Conservation (phyloP, 1,140 invertebrate species). For the Formica exsecta region DNA sequence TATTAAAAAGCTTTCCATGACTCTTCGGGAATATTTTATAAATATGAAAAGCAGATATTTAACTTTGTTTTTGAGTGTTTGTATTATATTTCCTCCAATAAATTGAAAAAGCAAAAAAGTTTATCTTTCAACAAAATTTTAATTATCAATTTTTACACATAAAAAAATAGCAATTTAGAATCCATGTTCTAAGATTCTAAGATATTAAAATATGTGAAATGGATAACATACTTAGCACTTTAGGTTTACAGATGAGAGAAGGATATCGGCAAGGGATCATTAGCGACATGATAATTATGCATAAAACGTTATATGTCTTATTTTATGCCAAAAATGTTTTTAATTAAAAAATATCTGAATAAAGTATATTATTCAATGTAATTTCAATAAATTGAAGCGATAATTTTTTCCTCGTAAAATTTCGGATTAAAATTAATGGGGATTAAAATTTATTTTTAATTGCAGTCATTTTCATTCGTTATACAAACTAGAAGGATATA, state of each 20-base stretch:
- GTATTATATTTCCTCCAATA: slow-evolving; percentile 1
- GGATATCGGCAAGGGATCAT: background rate
- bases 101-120: background rate
- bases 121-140: background rate
- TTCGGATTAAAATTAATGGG: background rate
- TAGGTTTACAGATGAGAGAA: too few relatives aligned
- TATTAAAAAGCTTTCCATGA: background rate
- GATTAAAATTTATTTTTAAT: slow-evolving; percentile 1
- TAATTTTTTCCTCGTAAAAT: slow-evolving; percentile 10
- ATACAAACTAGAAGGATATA: background rate
- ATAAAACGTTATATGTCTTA: background rate
- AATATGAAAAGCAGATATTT: background rate
- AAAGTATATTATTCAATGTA: too few relatives aligned
- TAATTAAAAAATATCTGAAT: too few relatives aligned
- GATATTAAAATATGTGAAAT: background rate
- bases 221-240: background rate
- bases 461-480: background rate
- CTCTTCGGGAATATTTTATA: background rate
- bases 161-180: background rate
- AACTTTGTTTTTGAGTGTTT: background rate
- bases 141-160: background rate
- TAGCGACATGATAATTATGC: background rate
- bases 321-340: too few relatives aligned
- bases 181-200: background rate
- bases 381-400: too few relatives aligned